Evolutionary conservation across 92 coral and sea anemone genomes (phyloP), one percentile per base, ranked within the genome.

Genomic region (Actinernus sp.): DNA sequence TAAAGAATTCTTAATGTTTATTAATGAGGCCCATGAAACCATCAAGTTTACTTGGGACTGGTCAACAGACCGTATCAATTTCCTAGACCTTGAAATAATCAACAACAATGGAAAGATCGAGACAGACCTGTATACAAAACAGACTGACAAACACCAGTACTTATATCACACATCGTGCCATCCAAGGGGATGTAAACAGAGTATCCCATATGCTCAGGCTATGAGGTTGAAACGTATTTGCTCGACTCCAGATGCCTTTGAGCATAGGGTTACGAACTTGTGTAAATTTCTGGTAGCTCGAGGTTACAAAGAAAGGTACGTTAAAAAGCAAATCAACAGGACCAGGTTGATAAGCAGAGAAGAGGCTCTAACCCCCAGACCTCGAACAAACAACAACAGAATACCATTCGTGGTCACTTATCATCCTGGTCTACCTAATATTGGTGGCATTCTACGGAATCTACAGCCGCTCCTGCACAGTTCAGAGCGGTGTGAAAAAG

Each of bases 181-280:
- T 27, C 65, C 80, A 1, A 32, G 23, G 55, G 26, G 31, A 14
- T 74, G 72, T 18, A 74, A 74, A n/a, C 2, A n/a, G 1, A 37
- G 55, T n/a, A 75, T 64, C 7, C 81, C 72, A 0, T 74, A 50
- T 36, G 71, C 82, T 5, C 82, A 62, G 24, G 74, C 74, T 25
- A n/a, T 76, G 39, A 36, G 68, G 27, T 49, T 76, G 3, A 8
- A 58, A 2, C 40, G 83, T 20, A 64, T 64, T 18, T 64, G 60
- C 46, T 76, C 74, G 13, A 49, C 23, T 1, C 48, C 32, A 7
- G n/a, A 6, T 14, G 0, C 2, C 28, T 59, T 71, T 19, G 51
- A 41, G 8, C 49, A 26, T 25, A 21, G 71, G 24, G 71, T 27
- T 10, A 19, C 31, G n/a, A 73, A 69, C 14, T 38, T 69, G 71